Evolutionary conservation across 1,140 invertebrate genomes (phyloP).

Genomic region (Magallana gigas): DNA sequence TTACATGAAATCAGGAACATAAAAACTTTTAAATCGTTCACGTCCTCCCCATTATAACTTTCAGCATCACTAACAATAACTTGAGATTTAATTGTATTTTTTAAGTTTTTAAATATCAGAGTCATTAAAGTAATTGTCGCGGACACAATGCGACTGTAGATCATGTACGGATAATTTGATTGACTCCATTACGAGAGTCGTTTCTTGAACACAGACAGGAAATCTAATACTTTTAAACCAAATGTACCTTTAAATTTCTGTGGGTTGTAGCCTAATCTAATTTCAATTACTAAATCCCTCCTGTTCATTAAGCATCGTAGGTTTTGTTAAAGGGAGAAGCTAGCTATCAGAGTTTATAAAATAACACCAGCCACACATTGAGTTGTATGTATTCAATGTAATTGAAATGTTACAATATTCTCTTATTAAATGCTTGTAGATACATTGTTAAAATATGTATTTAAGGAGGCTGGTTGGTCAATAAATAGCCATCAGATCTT

Average conservation of each 20-base stretch:
- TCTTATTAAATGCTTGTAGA: too few relatives aligned
- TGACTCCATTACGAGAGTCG: neutral
- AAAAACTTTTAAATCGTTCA: neutral
- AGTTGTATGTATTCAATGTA: too few relatives aligned
- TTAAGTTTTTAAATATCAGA: slow-evolving; percentile 17
- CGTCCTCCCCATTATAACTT: neutral
- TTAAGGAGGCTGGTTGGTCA: too few relatives aligned
- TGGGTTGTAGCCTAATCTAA: neutral
- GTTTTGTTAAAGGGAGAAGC: too few relatives aligned
- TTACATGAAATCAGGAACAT: neutral
- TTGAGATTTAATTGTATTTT: slow-evolving; percentile 3
- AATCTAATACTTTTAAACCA: neutral
- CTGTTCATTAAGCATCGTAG: too few relatives aligned
- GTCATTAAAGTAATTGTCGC: slow-evolving; percentile 9
- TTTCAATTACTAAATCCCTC: neutral
- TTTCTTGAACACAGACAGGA: neutral
- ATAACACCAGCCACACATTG: too few relatives aligned
- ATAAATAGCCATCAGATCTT: too few relatives aligned
- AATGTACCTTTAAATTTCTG: slow-evolving; percentile 23
- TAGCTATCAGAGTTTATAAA: too few relatives aligned
- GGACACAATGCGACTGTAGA: neutral
- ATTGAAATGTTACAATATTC: too few relatives aligned
- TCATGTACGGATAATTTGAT: slow-evolving; percentile 15
- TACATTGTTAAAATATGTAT: too few relatives aligned
- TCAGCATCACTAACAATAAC: slow-evolving; percentile 23